Evolutionary conservation across 2,113 vertebrate genomes (phyloP), one percentile per base, ranked within the genome.

Genomic region (Nanger granti): DNA sequence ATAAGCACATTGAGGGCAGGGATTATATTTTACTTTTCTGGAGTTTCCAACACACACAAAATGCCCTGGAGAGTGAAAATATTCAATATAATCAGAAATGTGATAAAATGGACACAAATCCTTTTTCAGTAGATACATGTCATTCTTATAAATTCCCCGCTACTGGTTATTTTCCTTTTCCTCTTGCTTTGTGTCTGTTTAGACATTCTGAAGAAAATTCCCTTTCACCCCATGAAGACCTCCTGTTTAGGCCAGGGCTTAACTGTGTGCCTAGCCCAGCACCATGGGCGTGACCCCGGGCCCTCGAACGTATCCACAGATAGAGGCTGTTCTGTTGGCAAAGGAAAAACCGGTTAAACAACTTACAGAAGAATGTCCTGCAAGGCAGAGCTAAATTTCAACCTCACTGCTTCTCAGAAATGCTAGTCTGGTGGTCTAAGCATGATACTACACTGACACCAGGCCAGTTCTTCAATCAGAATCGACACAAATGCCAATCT

Each of bases 221-320:
- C 41, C 41, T 2, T 54, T 49, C 7, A 64, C 26, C 47, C 22
- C n/a, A 3, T 26, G 8, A 2, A 85, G 47, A n/a, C 9, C n/a
- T 37, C 52, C 44, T 85, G 1, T 29, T 55, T 49, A 31, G 66
- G 9, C 55, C 69, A 2, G 84, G 18, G 8, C 44, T 1, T 28
- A 17, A n/a, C 13, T 7, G 6, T 22, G 7, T 37, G 2, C 11
- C 37, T 26, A 6, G 3, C 41, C 41, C 73, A 44, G 7, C 24
- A 4, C 28, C 15, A 6, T 5, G 34, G 34, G 55, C 29, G 17
- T 54, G 60, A n/a, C 41, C 20, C 1, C 11, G 7, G 24, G 15
- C 41, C n/a, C 57, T 37, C 0, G 0, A 4, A 1, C 5, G 12
- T 4, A 8, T 29, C 60, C 64, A n/a, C 34, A 49, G 26, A 28